A percentile compares a stretch with the other conserved stretches of the same genome.
These are phyloP conservation scores for Ischnus inquisitorius DNA, from an alignment of 2,888 invertebrate genomes.

Conservation along the genomic window DNA sequence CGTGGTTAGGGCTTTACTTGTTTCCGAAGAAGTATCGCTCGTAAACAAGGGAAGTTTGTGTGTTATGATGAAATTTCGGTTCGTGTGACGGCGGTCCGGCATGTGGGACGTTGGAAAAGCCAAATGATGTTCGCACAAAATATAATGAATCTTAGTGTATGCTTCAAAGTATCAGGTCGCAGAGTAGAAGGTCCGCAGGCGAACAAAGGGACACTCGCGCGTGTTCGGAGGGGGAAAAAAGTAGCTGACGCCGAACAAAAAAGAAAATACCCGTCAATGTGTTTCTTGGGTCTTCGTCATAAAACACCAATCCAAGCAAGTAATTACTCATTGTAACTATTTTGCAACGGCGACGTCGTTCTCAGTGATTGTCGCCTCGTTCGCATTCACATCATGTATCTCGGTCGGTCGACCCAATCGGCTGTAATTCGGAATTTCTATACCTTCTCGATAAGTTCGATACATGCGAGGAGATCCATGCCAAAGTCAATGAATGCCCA, in stretches of 20 bases:
- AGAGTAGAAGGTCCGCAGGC: slow-evolving; percentile 18
- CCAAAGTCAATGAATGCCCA: slow-evolving; percentile 99
- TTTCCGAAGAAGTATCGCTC: not conserved
- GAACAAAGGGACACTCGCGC: slow-evolving; percentile 20
- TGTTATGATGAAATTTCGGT: not conserved
- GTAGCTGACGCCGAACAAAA: slow-evolving; percentile 37
- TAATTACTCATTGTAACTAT: slow-evolving; percentile 10
- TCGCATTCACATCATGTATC: not conserved
- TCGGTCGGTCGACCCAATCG: slow-evolving; percentile 37
- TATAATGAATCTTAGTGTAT: not conserved
- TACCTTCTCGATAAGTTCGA: slow-evolving; percentile 98
- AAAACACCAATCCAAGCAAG: slow-evolving; percentile 60
- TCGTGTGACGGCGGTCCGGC: not conserved
- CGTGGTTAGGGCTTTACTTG: no score
- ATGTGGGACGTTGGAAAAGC: slow-evolving; percentile 1
- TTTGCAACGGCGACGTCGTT: slow-evolving; percentile 39
- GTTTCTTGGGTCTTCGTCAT: slow-evolving; percentile 51
- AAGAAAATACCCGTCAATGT: slow-evolving; percentile 41
- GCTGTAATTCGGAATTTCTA: slow-evolving; percentile 39
- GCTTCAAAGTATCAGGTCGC: slow-evolving; percentile 38
- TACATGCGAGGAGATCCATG: slow-evolving; percentile 98
- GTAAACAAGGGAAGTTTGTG: not conserved
- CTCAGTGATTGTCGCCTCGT: slow-evolving; percentile 45
- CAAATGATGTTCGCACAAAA: not conserved
- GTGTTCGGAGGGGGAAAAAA: slow-evolving; percentile 20